phyloP scores from a whole-genome alignment of 2,113 vertebrate species.

The Cochlearius cochlearius region DNA sequence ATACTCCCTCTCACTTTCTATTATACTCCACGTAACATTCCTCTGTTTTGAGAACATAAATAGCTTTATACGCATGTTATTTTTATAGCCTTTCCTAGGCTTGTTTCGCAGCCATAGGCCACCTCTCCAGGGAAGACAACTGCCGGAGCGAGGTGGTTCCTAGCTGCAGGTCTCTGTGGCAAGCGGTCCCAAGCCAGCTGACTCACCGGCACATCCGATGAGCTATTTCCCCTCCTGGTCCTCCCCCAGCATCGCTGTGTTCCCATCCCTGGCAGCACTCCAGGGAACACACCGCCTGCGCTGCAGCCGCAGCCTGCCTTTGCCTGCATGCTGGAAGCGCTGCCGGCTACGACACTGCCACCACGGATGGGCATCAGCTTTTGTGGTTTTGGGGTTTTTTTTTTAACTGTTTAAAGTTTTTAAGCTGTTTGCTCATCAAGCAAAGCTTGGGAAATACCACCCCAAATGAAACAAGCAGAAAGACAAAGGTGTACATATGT shows the following conservation, averaged over 20 bases:
- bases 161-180: neutral
- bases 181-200: neutral
- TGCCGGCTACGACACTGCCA: neutral
- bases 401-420: neutral
- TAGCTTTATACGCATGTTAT: neutral
- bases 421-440: neutral
- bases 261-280: constrained; percentile 2
- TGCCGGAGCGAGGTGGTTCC: neutral
- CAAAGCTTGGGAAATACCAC: neutral
- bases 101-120: neutral
- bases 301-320: neutral
- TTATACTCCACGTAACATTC: neutral
- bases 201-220: neutral
- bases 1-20: neutral
- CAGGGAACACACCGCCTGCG: neutral
- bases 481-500: neutral
- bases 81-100: neutral
- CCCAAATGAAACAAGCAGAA: neutral
- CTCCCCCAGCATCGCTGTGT: neutral
- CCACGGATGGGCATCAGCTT: neutral
- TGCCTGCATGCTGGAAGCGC: neutral
- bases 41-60: neutral
- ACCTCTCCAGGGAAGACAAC: neutral
- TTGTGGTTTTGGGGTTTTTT: neutral
- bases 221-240: neutral